Conservation (phyloP, 2,113 vertebrate genomes). For the Phalacrocorax aristotelis region DNA sequence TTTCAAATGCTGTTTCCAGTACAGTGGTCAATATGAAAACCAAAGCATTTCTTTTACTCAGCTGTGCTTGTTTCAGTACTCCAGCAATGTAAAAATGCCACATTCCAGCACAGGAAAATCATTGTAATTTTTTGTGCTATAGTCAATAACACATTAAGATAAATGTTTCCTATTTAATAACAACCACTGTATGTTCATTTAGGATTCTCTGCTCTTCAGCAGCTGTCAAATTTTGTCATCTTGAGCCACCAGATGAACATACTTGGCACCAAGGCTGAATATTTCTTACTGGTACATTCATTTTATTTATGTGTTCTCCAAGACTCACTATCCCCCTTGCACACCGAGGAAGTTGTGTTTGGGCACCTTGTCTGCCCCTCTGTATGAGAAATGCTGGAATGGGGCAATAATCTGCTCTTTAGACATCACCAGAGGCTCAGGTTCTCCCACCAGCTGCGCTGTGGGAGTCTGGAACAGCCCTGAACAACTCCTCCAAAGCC, state of each 20-base stretch:
- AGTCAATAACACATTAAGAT: neutral
- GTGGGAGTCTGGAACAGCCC: neutral
- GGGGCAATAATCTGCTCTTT: neutral
- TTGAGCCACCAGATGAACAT: conserved; percentile 46
- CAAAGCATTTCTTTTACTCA: neutral
- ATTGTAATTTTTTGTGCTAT: neutral
- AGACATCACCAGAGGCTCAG: neutral
- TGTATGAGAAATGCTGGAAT: neutral
- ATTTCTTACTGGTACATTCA: neutral
- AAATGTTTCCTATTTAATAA: conserved; percentile 28
- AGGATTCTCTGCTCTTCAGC: conserved; percentile 5
- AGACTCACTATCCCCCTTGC: fast-evolving
- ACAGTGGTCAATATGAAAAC: neutral
- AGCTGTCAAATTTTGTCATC: conserved; percentile 33
- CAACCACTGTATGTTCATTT: conserved; percentile 24
- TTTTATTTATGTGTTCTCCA: neutral
- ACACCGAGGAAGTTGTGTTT: fast-evolving
- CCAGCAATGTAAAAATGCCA: neutral
- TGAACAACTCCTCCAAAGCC: neutral
- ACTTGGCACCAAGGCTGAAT: conserved; percentile 14
- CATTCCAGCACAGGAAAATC: neutral
- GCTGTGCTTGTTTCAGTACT: neutral
- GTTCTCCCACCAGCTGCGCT: neutral
- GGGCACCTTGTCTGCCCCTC: neutral
- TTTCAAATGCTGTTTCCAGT: neutral